phyloP scores from a whole-genome alignment of 2,888 invertebrate species.

The Mesorhabditis sp. region DNA sequence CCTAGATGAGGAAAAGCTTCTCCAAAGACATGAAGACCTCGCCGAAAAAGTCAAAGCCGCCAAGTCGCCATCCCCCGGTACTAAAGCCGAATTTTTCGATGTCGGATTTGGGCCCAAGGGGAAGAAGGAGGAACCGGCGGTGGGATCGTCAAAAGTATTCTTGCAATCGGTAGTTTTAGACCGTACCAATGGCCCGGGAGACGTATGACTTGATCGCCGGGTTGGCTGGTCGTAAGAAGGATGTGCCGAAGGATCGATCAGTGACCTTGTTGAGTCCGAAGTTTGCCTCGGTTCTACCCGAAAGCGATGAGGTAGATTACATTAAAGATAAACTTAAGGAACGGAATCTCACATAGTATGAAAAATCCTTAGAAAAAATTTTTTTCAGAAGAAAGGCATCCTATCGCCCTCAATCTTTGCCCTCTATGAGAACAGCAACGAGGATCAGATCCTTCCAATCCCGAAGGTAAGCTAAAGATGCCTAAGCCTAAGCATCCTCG shows the following conservation, averaged over 20 bases:
- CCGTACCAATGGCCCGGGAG: not conserved
- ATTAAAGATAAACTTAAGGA: not conserved
- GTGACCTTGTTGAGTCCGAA: not conserved
- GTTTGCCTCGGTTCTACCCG: not conserved
- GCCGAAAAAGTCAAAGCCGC: not conserved
- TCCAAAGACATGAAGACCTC: not conserved
- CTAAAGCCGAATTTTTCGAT: not conserved
- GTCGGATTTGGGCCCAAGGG: not conserved
- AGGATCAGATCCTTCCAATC: not conserved
- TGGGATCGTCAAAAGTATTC: not conserved
- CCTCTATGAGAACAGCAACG: not conserved
- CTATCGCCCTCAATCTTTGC: constrained; percentile 2
- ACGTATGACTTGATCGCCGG: constrained; percentile 1
- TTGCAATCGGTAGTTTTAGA: no score
- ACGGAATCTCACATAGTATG: not conserved
- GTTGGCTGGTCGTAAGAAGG: not conserved
- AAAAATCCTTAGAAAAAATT: not conserved
- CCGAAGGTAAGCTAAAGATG: not conserved
- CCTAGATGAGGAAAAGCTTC: not conserved
- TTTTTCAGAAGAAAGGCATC: constrained; percentile 1
- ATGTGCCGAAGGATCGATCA: not conserved
- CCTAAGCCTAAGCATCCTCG: not conserved
- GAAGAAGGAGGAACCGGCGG: not conserved
- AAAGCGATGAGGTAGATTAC: not conserved
- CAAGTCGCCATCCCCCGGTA: not conserved